Evolutionary conservation across 2,113 vertebrate genomes (phyloP), one percentile per base, ranked within the genome.

Genomic region (Ctenomys sociabilis): DNA sequence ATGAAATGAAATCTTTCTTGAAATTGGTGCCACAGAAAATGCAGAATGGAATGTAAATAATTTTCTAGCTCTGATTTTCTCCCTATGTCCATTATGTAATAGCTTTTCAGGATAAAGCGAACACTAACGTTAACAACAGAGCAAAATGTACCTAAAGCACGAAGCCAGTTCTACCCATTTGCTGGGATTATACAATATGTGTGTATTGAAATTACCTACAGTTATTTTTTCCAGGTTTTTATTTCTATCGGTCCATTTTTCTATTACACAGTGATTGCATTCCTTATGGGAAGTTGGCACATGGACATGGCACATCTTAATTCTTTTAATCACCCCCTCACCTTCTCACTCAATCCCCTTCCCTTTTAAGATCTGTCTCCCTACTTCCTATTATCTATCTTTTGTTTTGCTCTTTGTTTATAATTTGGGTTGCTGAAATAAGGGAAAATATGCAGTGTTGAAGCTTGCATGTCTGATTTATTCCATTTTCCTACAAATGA

Each of bases 11-110:
- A 83, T 49, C 45, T 7, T 35, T 70, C 95, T 5, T 35, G 10
- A 17, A 89, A 84, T 87, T 82, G 32, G 1, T 54, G 10, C 81
- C 35, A 78, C 78, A 95, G 93, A 81, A 52, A 30, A 75, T 95
- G 5, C 16, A 81, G 24, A 35, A 77, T 82, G 35, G 78, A 61
- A 11, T 21, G 0, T 5, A 66, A 35, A 49, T 61, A 30, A 80
- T 14, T 43, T 66, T 85, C 45, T 84, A 22, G 24, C 1, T 52
- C 6, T 0, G 16, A 0, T 64, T 93, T 93, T 28, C 52, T 64
- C 8, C 22, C 43, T 12, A n/a, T 85, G 17, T 90, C 5, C 54
- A n/a, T 87, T 87, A 54, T 70, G 54, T 40, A 73, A 93, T 17
- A 68, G 21, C 17, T 63, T 87, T 43, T 93, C 11, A 6, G 28